Conservation (phyloP, 2,888 invertebrate genomes). For the Uloborus plumipes region DNA sequence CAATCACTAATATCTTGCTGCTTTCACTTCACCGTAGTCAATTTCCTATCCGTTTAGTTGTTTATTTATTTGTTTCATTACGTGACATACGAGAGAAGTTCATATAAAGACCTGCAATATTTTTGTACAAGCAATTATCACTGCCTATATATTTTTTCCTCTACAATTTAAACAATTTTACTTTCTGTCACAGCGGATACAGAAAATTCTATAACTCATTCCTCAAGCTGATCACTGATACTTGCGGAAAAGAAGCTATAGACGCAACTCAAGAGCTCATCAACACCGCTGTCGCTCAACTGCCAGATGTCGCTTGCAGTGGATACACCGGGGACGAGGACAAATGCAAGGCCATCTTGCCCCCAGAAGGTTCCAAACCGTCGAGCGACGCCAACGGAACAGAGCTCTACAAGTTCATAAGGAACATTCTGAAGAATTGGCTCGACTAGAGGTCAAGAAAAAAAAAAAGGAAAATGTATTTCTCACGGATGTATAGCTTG, state of each 20-base stretch:
- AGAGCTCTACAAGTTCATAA: constrained; percentile 18
- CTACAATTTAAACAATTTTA: neutral
- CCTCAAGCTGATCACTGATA: constrained; percentile 21
- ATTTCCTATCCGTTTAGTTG: no score
- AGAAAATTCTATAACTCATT: constrained; percentile 18
- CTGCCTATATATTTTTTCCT: no score
- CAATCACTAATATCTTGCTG: no score
- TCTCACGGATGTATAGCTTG: no score
- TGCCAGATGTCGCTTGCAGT: constrained; percentile 50
- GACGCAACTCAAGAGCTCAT: constrained; percentile 22
- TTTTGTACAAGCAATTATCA: no score
- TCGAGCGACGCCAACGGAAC: constrained; percentile 4
- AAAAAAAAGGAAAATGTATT: no score
- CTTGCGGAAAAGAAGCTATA: constrained; percentile 45
- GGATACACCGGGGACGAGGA: constrained; percentile 30
- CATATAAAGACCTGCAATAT: no score
- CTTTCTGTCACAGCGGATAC: constrained; percentile 34
- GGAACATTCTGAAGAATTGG: constrained; percentile 30
- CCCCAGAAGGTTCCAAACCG: constrained; percentile 40
- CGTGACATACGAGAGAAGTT: no score
- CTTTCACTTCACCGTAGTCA: no score
- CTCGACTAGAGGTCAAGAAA: constrained; percentile 5
- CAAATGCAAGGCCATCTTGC: constrained; percentile 28
- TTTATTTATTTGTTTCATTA: no score
- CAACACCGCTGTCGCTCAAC: constrained; percentile 15